Evolutionary conservation across 2,797 vertebrate species (phyloP), one percentile per base, ranked within the genome.

Genomic region (Momotus momota): DNA sequence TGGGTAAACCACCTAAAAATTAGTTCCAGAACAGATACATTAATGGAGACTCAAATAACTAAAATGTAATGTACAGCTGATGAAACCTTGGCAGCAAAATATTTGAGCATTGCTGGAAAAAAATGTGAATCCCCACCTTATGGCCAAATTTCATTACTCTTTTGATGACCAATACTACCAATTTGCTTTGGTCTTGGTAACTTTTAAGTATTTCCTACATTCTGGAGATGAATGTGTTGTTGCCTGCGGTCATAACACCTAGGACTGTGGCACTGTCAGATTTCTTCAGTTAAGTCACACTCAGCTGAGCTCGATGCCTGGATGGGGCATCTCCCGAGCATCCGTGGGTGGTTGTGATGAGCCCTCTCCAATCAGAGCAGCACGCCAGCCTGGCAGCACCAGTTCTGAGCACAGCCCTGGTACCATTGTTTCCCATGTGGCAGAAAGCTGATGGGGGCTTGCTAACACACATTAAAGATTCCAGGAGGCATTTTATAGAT

Each of bases 1-100:
- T 81, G 93, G 65, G 92, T 94, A 94, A 96, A 92, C 91, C 94
- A 96, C 88, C 93, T 95, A 95, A 96, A 97, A 95, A 96, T 97
- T 90, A 96, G 65, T 96, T 97, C 95, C 95, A 95, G 94, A 96
- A 66, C 89, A 93, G 91, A 91, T 51, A 88, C 3, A 2, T 93
- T 92, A 95, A 96, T 95, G 71, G 78, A 77, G 64, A 94, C 38
- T 96, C 79, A 80, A 88, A 46, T 90, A 95, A 92, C 83, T 92
- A 90, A 94, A 96, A 84, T 0, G 2, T 74, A 93, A 82, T 79
- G 45, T 73, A 91, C 72, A 92, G 75, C 70, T 93, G 91, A 95
- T 92, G 93, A 96, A 96, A 85, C 31, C 26, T 93, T 95, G 93
- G 92, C 93, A 96, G 79, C 19, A 90, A 95, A 87, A 86, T 58